A percentile compares a stretch with the other conserved stretches of the same genome.
Conservation (phyloP, 2,888 invertebrate genomes). For the Himalopsyche tibetana region DNA sequence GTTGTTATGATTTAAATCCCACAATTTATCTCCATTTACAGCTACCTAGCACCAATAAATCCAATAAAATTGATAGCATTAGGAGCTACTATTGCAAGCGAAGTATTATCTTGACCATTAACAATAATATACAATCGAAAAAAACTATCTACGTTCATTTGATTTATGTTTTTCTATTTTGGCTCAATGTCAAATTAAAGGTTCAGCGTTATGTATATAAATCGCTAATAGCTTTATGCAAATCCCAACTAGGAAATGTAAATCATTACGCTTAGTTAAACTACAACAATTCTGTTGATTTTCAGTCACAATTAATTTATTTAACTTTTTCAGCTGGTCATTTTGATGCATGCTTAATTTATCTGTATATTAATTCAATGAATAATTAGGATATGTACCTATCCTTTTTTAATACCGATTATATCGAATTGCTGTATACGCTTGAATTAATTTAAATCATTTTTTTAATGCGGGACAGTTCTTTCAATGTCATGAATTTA, state of each 20-base stretch:
- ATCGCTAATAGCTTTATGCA: conserved; percentile 38
- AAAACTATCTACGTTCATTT: neutral
- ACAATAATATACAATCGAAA: neutral
- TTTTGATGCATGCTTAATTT: no score
- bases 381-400: no score
- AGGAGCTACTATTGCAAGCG: neutral
- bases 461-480: no score
- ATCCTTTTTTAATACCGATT: no score
- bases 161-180: conserved; percentile 9
- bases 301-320: conserved; percentile 13
- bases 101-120: neutral
- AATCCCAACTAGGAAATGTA: conserved; percentile 32
- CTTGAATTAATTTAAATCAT: no score
- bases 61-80: conserved; percentile 24
- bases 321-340: no score
- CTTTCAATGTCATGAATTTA: no score
- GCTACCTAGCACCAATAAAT: conserved; percentile 1
- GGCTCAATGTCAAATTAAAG: conserved; percentile 36
- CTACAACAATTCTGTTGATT: conserved; percentile 16
- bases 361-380: no score
- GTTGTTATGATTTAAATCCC: conserved; percentile 40
- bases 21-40: conserved; percentile 43
- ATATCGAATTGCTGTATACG: no score
- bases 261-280: conserved; percentile 1
- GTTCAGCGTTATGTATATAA: neutral